Base-by-base conservation (phyloP, 35 echinoderm and acorn worm genomes). In the Antedon bifida region DNA sequence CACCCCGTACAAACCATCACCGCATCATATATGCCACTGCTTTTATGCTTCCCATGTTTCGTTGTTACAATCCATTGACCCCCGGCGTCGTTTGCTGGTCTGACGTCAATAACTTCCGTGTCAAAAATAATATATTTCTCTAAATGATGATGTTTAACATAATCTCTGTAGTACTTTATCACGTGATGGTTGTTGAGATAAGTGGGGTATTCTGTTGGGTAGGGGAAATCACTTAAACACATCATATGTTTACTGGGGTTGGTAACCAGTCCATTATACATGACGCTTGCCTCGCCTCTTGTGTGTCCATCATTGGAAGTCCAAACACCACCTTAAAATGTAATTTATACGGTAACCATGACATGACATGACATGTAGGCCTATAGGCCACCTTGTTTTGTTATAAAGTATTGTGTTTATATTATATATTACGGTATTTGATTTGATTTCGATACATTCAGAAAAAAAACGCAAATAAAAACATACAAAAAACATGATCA, bases 231-330 rank as follows among this genome's bases (percentile, higher is more conserved):
- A 85, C 95, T 99, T 75, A 99, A 90, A 21, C 85, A 39, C 88
- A 89, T 92, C 84, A 90, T 90, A 30, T 87, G 75, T 78, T 99
- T 99, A n/a, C 90, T 93, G 30, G 95, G 82, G 77, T 99, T 99
- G 36, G 87, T 86, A 1, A 92, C 82, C 0, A 91, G 88, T 19
- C 86, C 92, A 36, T 97, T 82, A 36, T 92, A 99, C 0, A 97
- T 84, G 1, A 87, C 86, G 8, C 87, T 79, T 28, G 84, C 38
- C 75, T 89, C 73, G 3, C 76, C 84, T 30, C 83, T 77, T 0
- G 82, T 74, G 26, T 84, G 74, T 3, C 44, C 44, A 29, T 97
- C 90, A 31, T 80, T 45, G 56, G 85, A 97, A 3, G 87, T 76
- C 94, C 94, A 97, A 1, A 97, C 84, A 11, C 94, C 94, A 76